Base-by-base conservation (phyloP, 2,113 vertebrate species). In the Engystomops pustulosus region DNA sequence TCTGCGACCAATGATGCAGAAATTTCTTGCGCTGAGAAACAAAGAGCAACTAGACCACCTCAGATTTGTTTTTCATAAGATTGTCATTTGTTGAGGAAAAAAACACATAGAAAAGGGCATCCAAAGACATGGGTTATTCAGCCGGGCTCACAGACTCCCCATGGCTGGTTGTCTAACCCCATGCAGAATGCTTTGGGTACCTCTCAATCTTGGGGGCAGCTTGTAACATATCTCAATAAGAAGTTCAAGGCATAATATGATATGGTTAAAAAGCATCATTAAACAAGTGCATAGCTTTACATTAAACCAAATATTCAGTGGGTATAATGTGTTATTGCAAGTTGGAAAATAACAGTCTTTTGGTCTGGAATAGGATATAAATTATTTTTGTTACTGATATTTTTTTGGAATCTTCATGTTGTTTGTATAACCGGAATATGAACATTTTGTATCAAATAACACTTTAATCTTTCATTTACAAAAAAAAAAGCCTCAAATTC, bases 1-100 rank as follows among this genome's bases (percentile, higher is more conserved):
- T 98, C 93, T 93, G 65, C 87, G 94, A 85, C 92, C 89, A 90
- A 90, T 94, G 95, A 95, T 95, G 95, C 96, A 97, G 96, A 98
- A 98, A 96, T 89, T 92, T 91, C 91, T 93, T 91, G 93, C 93
- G 90, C 92, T 90, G 88, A 87, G 88, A 94, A 90, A 97, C 95
- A 98, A 97, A 97, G 92, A 94, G 92, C n/a, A 89, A 89, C 88
- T 83, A 51, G 94, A 94, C 94, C 93, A 95, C 93, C 94, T 94
- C 91, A 77, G 91, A 93, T 91, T 92, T 88, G 88, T 93, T 92
- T 90, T 93, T 89, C 90, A 93, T 92, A 94, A 93, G 91, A 85
- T 91, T 0, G 55, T 89, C 88, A 93, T 91, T 87, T 89, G 86
- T 76, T 88, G 92, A 93, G 94, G 27, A 47, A 30, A 41, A 70